phyloP scores from a whole-genome alignment of 2,888 invertebrate genomes.

The Ophonus ardosiacus region DNA sequence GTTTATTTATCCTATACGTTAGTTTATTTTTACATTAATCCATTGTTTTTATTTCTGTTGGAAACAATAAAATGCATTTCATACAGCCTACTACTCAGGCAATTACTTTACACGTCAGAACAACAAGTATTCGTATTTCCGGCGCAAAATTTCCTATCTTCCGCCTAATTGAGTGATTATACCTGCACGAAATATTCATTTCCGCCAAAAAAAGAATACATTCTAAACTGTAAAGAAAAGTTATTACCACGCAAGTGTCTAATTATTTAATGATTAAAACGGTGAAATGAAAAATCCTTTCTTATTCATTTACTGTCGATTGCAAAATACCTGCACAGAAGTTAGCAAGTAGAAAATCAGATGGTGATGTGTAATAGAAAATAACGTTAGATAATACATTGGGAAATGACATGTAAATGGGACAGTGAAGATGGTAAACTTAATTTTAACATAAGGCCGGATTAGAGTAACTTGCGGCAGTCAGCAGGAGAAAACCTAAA shows the following conservation, averaged over 20 bases:
- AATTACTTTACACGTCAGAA: background rate
- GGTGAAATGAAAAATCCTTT: slow-evolving; percentile 13
- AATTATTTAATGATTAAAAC: slow-evolving; percentile 29
- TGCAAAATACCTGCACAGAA: slow-evolving; percentile 20
- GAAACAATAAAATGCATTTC: background rate
- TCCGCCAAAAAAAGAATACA: background rate
- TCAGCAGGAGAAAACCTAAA: too few species aligned
- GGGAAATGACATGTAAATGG: slow-evolving; percentile 33
- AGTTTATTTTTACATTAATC: background rate
- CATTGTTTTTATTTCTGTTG: background rate
- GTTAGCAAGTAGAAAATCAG: slow-evolving; percentile 28
- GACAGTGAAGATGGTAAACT: slow-evolving; percentile 5
- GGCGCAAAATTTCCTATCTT: slow-evolving; percentile 3
- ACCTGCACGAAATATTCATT: background rate
- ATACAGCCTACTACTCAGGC: background rate
- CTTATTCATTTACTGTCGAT: background rate
- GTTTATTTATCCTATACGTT: background rate
- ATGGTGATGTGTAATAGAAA: slow-evolving; percentile 22
- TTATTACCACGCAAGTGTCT: slow-evolving; percentile 11
- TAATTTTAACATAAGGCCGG: too few species aligned
- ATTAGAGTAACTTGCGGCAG: too few species aligned
- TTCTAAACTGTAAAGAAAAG: background rate
- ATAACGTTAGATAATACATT: slow-evolving; percentile 35
- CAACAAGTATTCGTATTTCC: background rate
- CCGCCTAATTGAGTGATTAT: background rate